Evolutionary conservation across 2,888 invertebrate species (phyloP).

Genomic region (Tolmerus cingulatus): DNA sequence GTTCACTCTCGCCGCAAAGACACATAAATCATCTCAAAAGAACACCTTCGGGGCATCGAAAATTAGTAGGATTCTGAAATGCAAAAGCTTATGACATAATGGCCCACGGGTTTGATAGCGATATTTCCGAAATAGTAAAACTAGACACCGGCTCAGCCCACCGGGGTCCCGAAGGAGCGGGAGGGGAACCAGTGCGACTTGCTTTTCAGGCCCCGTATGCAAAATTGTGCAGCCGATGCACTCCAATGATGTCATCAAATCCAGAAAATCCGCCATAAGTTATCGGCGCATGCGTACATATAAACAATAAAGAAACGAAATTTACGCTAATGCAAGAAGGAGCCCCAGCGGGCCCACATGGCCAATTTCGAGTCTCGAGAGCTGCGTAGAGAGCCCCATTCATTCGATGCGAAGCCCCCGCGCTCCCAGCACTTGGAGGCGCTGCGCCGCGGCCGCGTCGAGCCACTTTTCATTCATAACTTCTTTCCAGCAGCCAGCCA

Average conservation of each 20-base stretch:
- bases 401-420: slow-evolving; percentile 21
- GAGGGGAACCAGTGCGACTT: neutral
- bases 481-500: neutral
- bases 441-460: neutral
- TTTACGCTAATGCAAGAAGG: slow-evolving; percentile 35
- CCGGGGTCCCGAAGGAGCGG: neutral
- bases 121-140: slow-evolving; percentile 35
- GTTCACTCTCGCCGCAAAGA: slow-evolving; percentile 1
- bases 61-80: slow-evolving; percentile 33
- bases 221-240: slow-evolving; percentile 8
- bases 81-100: slow-evolving; percentile 29
- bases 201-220: neutral
- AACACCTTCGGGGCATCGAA: slow-evolving; percentile 20
- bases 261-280: neutral
- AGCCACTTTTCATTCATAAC: slow-evolving; percentile 40
- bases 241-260: slow-evolving; percentile 38
- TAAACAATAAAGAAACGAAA: slow-evolving; percentile 29
- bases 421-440: neutral
- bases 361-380: slow-evolving; percentile 19
- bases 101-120: slow-evolving; percentile 26
- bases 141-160: slow-evolving; percentile 33
- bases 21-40: slow-evolving; percentile 22
- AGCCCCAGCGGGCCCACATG: neutral
- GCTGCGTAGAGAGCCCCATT: slow-evolving; percentile 14
- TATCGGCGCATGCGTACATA: slow-evolving; percentile 25